Evolutionary conservation across 2,113 vertebrate species (phyloP).

Genomic region (Callaeas wilsoni): DNA sequence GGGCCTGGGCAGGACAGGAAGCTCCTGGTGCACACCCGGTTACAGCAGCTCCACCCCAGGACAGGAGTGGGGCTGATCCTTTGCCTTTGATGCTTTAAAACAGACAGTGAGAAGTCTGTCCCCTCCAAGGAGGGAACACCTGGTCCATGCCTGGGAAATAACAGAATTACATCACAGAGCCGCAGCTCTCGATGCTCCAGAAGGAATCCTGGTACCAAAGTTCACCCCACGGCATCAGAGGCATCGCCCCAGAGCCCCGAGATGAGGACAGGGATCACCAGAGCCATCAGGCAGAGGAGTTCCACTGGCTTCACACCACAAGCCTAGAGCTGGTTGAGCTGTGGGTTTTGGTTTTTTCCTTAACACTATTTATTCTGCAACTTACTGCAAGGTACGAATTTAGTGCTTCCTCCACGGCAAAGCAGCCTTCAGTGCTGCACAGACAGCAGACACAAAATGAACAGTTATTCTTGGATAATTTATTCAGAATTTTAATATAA

Average conservation of each 20-base stretch:
- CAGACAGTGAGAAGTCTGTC: background rate
- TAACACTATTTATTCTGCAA: background rate
- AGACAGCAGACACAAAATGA: background rate
- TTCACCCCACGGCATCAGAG: background rate
- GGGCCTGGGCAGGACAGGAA: background rate
- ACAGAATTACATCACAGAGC: background rate
- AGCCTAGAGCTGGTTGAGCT: background rate
- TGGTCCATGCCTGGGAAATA: accelerated
- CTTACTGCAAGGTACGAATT: background rate
- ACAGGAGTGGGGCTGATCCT: background rate
- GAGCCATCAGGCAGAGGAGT: background rate
- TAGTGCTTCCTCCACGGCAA: background rate
- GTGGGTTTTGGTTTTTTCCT: background rate
- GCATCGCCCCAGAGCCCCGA: background rate
- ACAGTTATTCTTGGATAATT: slow-evolving; percentile 79
- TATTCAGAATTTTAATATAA: slow-evolving; percentile 98
- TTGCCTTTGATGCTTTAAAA: background rate
- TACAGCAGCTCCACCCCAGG: background rate
- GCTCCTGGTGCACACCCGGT: accelerated
- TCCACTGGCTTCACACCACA: background rate
- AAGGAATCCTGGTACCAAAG: background rate
- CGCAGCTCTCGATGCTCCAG: background rate
- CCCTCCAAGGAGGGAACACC: background rate
- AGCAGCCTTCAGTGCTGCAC: background rate
- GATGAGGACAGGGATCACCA: background rate